These are phyloP conservation scores for Poeciliopsis turneri DNA, from an alignment of 2,797 vertebrate genomes.

Conservation along the genomic window DNA sequence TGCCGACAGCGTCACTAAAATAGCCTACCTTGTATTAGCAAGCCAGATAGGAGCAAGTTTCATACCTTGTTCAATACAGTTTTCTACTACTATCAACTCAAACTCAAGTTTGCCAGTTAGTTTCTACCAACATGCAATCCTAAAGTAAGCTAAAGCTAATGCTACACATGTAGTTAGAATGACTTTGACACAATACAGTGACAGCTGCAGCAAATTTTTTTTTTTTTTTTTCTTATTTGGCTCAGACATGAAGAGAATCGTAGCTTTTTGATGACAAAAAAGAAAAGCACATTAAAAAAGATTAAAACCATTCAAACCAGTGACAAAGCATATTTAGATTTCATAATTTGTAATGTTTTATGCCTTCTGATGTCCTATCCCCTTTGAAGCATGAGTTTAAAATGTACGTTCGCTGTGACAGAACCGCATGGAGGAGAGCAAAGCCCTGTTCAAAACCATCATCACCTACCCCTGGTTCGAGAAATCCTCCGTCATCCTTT, in stretches of 20 bases:
- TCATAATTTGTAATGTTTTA: neutral
- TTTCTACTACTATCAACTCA: neutral
- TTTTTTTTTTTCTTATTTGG: neutral
- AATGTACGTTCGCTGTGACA: conserved; percentile 31
- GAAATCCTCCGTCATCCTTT: conserved; percentile 89
- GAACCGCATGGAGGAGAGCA: conserved; percentile 95
- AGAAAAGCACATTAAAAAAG: neutral
- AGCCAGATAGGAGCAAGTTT: neutral
- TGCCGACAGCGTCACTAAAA: neutral
- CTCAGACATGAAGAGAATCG: neutral
- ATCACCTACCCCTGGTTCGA: conserved; percentile 93
- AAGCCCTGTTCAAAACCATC: conserved; percentile 92
- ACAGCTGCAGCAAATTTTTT: neutral
- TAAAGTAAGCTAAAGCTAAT: neutral
- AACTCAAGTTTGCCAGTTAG: neutral
- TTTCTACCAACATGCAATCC: neutral
- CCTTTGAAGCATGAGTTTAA: neutral
- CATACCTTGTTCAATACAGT: neutral
- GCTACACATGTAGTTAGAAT: neutral
- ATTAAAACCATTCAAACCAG: neutral
- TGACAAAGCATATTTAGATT: neutral
- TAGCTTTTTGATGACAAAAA: neutral
- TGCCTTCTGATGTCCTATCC: neutral
- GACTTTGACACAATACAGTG: neutral
- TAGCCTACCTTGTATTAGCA: neutral